phyloP scores from a whole-genome alignment of 2,797 vertebrate species.

The Hafferia zeledoni region DNA sequence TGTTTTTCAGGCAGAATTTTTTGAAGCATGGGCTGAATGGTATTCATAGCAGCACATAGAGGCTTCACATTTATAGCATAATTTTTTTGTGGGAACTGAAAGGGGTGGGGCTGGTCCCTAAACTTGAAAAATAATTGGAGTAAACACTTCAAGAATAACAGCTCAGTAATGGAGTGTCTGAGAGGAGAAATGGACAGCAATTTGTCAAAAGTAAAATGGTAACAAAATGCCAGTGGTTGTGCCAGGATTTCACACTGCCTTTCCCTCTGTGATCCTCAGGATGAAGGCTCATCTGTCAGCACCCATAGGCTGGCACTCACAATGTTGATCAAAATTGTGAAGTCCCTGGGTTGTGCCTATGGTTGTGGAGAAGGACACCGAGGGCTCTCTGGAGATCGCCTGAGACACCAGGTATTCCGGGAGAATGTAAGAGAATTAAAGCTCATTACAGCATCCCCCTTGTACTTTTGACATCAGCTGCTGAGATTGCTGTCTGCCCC shows the following conservation, averaged over 20 bases:
- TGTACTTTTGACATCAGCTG: constrained; percentile 65
- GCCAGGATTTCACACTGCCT: neutral
- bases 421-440: constrained; percentile 80
- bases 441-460: constrained; percentile 66
- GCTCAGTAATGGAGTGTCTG: neutral
- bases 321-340: constrained; percentile 99
- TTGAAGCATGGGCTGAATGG: neutral
- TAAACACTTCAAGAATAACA: neutral
- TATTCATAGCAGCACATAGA: neutral
- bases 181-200: neutral
- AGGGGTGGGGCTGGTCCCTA: neutral
- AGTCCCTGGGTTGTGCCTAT: constrained; percentile 96
- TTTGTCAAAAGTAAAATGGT: neutral
- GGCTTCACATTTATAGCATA: neutral
- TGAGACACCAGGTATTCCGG: constrained; percentile 91
- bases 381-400: constrained; percentile 95
- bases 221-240: neutral
- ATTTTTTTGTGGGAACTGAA: neutral
- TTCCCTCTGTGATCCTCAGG: constrained; percentile 70
- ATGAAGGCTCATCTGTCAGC: constrained; percentile 83
- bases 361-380: constrained; percentile 98
- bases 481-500: constrained; percentile 59
- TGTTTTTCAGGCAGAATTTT: neutral
- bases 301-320: constrained; percentile 93
- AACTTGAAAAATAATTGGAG: neutral